A percentile compares a stretch with the other conserved stretches of the same genome.
These are phyloP conservation scores for Triplophysa bombifrons DNA, from an alignment of 2,797 vertebrate species.

Conservation along the genomic window DNA sequence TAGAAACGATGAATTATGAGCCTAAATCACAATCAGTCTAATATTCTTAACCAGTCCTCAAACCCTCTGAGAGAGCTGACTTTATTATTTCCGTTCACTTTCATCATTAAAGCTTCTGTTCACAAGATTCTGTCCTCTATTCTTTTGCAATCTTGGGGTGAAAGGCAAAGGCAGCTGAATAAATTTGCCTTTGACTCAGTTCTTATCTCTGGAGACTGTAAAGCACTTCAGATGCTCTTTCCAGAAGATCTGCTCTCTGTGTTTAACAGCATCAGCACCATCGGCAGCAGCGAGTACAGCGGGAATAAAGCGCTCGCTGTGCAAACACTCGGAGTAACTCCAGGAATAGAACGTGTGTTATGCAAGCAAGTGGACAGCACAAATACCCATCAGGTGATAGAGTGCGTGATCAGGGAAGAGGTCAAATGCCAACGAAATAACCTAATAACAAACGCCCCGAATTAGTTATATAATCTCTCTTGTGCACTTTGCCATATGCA, in stretches of 20 bases:
- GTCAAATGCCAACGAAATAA: not conserved
- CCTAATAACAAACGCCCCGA: not conserved
- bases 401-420: not conserved
- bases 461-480: not conserved
- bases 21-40: not conserved
- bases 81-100: not conserved
- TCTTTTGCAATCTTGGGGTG: not conserved
- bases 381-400: conserved; percentile 1
- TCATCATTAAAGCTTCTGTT: not conserved
- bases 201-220: not conserved
- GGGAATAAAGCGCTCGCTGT: not conserved
- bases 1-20: not conserved
- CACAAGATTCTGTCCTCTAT: not conserved
- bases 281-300: not conserved
- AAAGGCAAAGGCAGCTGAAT: not conserved
- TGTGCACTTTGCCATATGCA: too few relatives aligned
- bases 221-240: conserved; percentile 1
- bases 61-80: not conserved
- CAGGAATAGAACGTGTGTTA: conserved; percentile 2
- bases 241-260: not conserved
- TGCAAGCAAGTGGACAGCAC: not conserved
- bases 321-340: not conserved
- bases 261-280: not conserved
- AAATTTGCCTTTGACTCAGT: conserved; percentile 5
- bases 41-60: not conserved